phyloP scores from a whole-genome alignment of 2,888 invertebrate species.

The Linyphia triangularis region DNA sequence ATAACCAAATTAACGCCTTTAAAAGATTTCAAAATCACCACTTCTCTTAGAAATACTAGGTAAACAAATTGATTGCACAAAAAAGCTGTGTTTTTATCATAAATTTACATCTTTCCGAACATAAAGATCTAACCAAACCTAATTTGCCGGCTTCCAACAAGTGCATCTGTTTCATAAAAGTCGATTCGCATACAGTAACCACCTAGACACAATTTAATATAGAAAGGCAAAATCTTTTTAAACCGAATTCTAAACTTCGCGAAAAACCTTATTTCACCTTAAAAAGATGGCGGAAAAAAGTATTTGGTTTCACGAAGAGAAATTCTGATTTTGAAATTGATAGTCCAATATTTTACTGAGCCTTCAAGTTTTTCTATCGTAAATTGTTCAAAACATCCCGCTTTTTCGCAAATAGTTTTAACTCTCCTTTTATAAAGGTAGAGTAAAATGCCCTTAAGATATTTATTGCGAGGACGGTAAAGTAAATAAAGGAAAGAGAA shows the following conservation, averaged over 20 bases:
- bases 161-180: not conserved
- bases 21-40: not conserved
- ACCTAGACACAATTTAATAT: constrained; percentile 28
- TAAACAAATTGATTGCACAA: not conserved
- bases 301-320: not conserved
- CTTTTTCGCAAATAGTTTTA: not conserved
- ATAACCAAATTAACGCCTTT: no score
- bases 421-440: not conserved
- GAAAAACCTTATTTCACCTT: constrained; percentile 1
- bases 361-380: not conserved
- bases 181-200: not conserved
- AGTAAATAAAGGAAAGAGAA: not conserved
- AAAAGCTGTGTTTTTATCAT: constrained; percentile 2
- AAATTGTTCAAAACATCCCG: constrained; percentile 12
- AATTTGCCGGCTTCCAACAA: not conserved
- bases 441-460: not conserved
- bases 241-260: constrained; percentile 27
- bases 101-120: constrained; percentile 19
- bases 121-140: constrained; percentile 23
- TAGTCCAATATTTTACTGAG: constrained; percentile 10
- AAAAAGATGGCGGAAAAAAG: not conserved
- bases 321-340: constrained; percentile 34
- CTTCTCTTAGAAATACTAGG: not conserved
- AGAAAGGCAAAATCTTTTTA: not conserved
- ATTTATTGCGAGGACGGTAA: not conserved